Base-by-base conservation (phyloP, 2,888 invertebrate genomes). In the Hypomecis atomaria region DNA sequence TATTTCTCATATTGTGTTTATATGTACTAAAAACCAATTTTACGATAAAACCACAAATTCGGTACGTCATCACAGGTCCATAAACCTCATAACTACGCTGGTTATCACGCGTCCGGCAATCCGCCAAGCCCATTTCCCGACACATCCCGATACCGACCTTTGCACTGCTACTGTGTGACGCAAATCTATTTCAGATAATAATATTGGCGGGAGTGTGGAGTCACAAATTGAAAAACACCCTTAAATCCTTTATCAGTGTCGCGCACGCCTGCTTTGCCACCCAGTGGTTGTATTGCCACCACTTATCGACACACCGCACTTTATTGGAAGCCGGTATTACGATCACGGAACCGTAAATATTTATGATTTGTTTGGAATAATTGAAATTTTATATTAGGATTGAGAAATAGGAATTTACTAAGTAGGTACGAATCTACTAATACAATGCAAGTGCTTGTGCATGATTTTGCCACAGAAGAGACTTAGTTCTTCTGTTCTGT, bases 171-270 rank as follows among this genome's bases (percentile, higher is more conserved):
- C 66, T 70, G 56, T 67, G 58, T 64, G 62, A 67, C 66, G 61
- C 64, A 70, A 73, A 76, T 76, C 75, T 78, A 80, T 78, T 70
- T 75, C 68, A 70, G 76, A 73, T 79, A 75, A 81, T 83, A 83
- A 78, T 81, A 81, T 72, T 79, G 77, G 72, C 75, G 67, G 74
- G 75, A 76, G 78, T 76, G 74, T 73, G 73, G 74, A 75, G 77
- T 74, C 77, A 77, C 70, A 77, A 78, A 82, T 86, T 85, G 83
- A 85, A 84, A 87, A 86, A 84, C 78, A 82, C 78, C 82, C 82
- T 78, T 81, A 83, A 87, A 83, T 79, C 86, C 81, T 82, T 87
- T 88, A 88, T 88, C 88, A 84, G 83, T 65, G 59, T 71, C 72
- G 70, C 80, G 76, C 88, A 87, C 81, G 85, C 86, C 78, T 74